Evolutionary conservation across 2,888 invertebrate species (phyloP).

Genomic region (Physocephala rufipes): DNA sequence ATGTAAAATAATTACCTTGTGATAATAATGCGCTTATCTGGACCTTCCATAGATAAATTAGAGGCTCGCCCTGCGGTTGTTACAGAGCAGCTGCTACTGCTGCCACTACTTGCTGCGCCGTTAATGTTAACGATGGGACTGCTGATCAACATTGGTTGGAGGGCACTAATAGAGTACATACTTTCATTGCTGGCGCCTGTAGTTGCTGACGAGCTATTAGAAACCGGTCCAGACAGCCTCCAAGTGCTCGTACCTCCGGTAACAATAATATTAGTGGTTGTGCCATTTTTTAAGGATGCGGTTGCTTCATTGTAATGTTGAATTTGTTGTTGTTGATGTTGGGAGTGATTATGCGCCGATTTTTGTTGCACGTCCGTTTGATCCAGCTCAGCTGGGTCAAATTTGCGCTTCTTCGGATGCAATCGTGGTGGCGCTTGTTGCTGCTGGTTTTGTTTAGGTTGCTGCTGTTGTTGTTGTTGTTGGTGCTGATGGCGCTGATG

Average conservation of each 20-base stretch:
- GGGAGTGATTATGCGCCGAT: constrained; percentile 41
- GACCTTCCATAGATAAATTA: constrained; percentile 49
- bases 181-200: constrained; percentile 45
- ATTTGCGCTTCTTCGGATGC: constrained; percentile 88
- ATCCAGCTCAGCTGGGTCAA: constrained; percentile 65
- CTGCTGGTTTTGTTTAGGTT: constrained; percentile 68
- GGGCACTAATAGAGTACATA: constrained; percentile 49
- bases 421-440: constrained; percentile 68
- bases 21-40: constrained; percentile 56
- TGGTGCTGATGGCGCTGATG: constrained; percentile 72
- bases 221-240: constrained; percentile 17
- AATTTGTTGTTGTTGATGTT: constrained; percentile 45
- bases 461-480: constrained; percentile 52
- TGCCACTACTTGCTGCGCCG: constrained; percentile 50
- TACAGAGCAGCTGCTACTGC: constrained; percentile 49
- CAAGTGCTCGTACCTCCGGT: constrained; percentile 29
- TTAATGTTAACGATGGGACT: constrained; percentile 44
- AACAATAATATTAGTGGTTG: constrained; percentile 41
- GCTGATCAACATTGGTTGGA: constrained; percentile 48
- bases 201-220: constrained; percentile 37
- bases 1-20: constrained; percentile 53
- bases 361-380: constrained; percentile 54
- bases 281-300: constrained; percentile 52
- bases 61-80: constrained; percentile 37
- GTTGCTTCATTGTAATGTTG: constrained; percentile 45